Evolutionary conservation across 2,797 vertebrate species (phyloP), one percentile per base, ranked within the genome.

Genomic region (Pipistrellus nathusii): DNA sequence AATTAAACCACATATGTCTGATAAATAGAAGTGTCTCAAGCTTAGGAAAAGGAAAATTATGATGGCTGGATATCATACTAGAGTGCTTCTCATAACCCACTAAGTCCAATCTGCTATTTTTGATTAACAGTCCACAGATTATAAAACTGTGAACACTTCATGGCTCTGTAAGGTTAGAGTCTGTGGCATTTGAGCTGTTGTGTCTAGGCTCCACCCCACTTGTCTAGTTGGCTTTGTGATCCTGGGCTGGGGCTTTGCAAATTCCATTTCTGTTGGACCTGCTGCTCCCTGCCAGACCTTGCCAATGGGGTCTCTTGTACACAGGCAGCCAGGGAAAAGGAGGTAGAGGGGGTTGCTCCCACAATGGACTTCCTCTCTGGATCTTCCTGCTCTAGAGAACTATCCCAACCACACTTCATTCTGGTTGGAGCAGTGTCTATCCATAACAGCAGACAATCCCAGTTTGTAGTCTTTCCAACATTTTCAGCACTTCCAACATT

Each of bases 1-100:
- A 88, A 95, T 90, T 93, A 94, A 55, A 91, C 44, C 64, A 95
- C 51, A 87, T 80, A 94, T 97, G 91, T 94, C 53, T 80, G 20
- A 71, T 64, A 92, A 83, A 88, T 64, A 68, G 68, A 84, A 64
- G 21, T 35, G 21, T 82, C 77, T 20, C 12, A 59, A 44, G 25
- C 11, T 85, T 69, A 71, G 6, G 8, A 87, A 78, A 73, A 92
- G 14, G 53, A 44, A 55, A 72, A 68, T n/a, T 8, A n/a, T 21
- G 21, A 55, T 73, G 72, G 48, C 35, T 90, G 84, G 30, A 51
- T 88, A 72, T 20, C 25, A 66, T 32, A 27, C 46, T 55, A 68
- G 32, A 68, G 62, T 10, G 32, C 88, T 59, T 90, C 8, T 81
- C 48, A 69, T 85, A 53, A 90, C 2, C 23, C 41, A 17, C 12